Conservation (phyloP, 2,113 vertebrate species). For the Lepus timidus region DNA sequence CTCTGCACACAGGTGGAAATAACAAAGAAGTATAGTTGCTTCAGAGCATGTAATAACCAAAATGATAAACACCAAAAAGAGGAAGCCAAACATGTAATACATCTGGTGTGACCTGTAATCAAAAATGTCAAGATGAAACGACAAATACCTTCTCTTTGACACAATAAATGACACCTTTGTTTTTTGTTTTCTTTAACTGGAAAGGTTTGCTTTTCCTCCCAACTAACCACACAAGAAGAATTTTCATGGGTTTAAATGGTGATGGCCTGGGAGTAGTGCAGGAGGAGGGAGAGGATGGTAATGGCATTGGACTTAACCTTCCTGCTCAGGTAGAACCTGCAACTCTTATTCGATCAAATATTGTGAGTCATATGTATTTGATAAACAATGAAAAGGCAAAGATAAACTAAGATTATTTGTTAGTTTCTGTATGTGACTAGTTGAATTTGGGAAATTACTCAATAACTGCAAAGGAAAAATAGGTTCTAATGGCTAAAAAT, state of each 20-base stretch:
- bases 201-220: slow-evolving; percentile 6
- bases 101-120: slow-evolving; percentile 98
- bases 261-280: neutral
- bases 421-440: neutral
- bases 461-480: neutral
- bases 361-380: neutral
- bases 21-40: slow-evolving; percentile 98
- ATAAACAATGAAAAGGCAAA: slow-evolving; percentile 26
- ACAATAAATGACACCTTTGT: neutral
- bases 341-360: neutral
- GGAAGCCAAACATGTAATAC: slow-evolving; percentile 99
- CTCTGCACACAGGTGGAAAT: slow-evolving; percentile 99
- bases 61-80: slow-evolving; percentile 99
- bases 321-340: neutral
- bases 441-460: slow-evolving; percentile 19
- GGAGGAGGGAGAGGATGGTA: neutral
- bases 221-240: neutral
- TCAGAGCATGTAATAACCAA: slow-evolving; percentile 99
- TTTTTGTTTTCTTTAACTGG: neutral
- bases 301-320: neutral
- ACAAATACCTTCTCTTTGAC: slow-evolving; percentile 53
- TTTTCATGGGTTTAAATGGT: neutral
- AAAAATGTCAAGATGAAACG: slow-evolving; percentile 51
- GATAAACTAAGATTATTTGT: neutral
- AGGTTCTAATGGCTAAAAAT: neutral